Base-by-base conservation (phyloP, 2,888 invertebrate species). In the Minunthozetes semirufus region DNA sequence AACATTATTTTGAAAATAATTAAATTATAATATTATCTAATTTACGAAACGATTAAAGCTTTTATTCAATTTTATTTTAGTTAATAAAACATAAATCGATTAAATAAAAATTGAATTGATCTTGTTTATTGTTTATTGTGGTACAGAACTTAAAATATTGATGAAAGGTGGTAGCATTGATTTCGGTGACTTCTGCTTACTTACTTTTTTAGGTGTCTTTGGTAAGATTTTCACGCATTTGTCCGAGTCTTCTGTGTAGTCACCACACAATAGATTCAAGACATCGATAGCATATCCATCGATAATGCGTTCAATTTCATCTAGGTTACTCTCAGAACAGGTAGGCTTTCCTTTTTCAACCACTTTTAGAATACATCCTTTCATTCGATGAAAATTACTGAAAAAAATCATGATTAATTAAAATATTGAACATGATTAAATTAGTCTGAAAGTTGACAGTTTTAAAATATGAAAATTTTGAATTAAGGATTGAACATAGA, bases 241-340 rank as follows among this genome's bases (percentile, higher is more conserved):
- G 48, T 48, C 48, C 2, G 48, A 48, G 6, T 48, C 53, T 19
- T 53, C 53, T 5, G n/a, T 53, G 3, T 19, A 53, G 2, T 53
- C 74, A 19, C 74, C 74, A 25, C 74, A 74, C 15, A 74, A 5
- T 2, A 74, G 29, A 13, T 68, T 25, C 3, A 74, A 33, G 8
- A 27, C 74, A 74, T 68, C 74, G 9, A 33, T n/a, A n/a, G 48
- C n/a, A 74, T 74, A 74, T 17, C 74, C 74, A 56, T 74, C 74
- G n/a, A 74, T 19, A 15, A 68, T 29, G 19, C 48, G 48, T 56
- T 74, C 74, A 19, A 74, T 38, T 25, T 74, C 74, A 22, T 17
- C 33, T 6, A 15, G 13, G 3, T 61, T 25, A 25, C 48, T 68
- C 17, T 56, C 48, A 17, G 25, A 46, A 19, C 74, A 74, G n/a